Conservation (phyloP, 2,113 vertebrate genomes). For the Myotis yumanensis region DNA sequence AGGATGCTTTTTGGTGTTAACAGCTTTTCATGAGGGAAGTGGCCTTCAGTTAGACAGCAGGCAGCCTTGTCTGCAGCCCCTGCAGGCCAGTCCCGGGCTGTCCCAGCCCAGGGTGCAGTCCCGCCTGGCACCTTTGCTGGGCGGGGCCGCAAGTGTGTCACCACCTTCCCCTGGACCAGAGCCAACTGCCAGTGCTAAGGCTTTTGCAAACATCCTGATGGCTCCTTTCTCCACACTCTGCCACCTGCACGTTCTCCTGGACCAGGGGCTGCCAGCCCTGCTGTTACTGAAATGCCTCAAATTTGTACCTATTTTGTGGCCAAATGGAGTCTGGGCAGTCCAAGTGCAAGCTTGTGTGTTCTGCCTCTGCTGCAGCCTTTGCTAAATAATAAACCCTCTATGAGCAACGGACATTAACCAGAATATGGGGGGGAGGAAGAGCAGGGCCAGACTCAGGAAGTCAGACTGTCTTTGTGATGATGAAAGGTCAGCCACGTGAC, state of each 20-base stretch:
- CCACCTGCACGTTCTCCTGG: not conserved
- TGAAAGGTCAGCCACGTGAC: accelerated
- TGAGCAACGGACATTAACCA: not conserved
- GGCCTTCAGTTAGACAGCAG: not conserved
- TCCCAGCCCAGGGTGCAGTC: accelerated
- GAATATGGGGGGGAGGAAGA: no score
- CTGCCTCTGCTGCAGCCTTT: not conserved
- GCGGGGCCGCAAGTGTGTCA: accelerated
- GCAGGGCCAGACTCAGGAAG: not conserved
- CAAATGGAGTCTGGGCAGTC: not conserved
- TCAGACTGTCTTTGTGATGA: not conserved
- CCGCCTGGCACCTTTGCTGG: not conserved
- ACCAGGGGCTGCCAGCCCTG: no score
- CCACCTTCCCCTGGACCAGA: not conserved
- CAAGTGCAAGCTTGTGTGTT: not conserved
- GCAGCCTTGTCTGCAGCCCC: not conserved
- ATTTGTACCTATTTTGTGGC: not conserved
- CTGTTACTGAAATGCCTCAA: not conserved
- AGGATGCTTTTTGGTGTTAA: not conserved
- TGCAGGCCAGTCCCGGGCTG: not conserved
- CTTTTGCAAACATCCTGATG: not conserved
- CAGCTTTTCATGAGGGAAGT: not conserved
- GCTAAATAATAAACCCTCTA: not conserved
- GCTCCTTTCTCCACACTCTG: not conserved
- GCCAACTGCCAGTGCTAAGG: not conserved